A percentile compares a stretch with the other conserved stretches of the same genome.
Evolutionary conservation across 1,140 invertebrate genomes (phyloP).

Genomic region (Drosophila leontia): DNA sequence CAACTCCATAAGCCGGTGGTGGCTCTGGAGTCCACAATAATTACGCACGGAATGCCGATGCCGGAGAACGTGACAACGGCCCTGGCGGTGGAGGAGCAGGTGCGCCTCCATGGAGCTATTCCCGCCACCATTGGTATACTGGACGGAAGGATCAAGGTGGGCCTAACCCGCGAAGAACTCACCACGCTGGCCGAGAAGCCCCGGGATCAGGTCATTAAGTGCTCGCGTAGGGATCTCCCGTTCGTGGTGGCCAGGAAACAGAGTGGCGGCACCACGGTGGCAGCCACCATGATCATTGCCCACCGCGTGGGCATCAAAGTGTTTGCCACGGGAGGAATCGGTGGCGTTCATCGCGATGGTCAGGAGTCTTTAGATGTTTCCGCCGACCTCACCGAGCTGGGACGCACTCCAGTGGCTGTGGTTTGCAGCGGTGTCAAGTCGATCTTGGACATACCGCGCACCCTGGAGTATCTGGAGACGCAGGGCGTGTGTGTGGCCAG

Average conservation of each 20-base stretch:
- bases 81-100: constrained; percentile 91
- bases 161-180: constrained; percentile 89
- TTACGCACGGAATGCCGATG: constrained; percentile 99
- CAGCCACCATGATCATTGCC: constrained; percentile 95
- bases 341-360: constrained; percentile 96
- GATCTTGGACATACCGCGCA: constrained; percentile 97
- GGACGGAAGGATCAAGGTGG: constrained; percentile 93
- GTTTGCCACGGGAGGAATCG: constrained; percentile 96
- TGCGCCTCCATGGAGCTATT: constrained; percentile 91
- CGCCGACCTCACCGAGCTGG: constrained; percentile 96
- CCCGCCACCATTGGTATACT: constrained; percentile 97
- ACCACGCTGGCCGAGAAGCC: constrained; percentile 87
- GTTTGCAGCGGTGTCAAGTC: constrained; percentile 98
- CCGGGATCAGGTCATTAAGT: constrained; percentile 87
- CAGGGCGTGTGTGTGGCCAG: constrained; percentile 96
- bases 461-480: constrained; percentile 98
- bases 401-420: constrained; percentile 93
- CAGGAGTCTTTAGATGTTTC: constrained; percentile 96
- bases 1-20: constrained; percentile 87
- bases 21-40: constrained; percentile 98
- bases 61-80: constrained; percentile 96
- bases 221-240: constrained; percentile 94
- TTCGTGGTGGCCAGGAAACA: constrained; percentile 89
- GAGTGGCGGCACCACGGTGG: constrained; percentile 98
- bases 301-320: constrained; percentile 93